Conservation (phyloP, 2,888 invertebrate species). For the Volucella inflata region DNA sequence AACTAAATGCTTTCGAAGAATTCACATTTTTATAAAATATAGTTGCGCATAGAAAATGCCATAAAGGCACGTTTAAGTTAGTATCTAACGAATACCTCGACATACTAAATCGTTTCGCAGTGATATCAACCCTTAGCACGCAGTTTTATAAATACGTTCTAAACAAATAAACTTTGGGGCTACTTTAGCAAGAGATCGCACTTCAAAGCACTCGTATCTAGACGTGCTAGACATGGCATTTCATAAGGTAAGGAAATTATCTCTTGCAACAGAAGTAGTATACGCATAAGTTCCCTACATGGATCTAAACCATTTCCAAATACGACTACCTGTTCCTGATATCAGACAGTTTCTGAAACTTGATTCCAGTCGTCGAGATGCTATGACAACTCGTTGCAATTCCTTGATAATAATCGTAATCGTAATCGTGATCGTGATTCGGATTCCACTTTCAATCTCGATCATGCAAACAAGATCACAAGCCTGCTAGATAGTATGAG, state of each 20-base stretch:
- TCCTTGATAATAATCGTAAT: too few species aligned
- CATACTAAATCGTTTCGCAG: slow-evolving; percentile 39
- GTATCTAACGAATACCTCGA: slow-evolving; percentile 10
- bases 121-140: slow-evolving; percentile 65
- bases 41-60: background rate
- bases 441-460: slow-evolving; percentile 56
- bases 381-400: too few species aligned
- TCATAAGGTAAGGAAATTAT: slow-evolving; percentile 49
- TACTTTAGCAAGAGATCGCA: background rate
- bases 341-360: slow-evolving; percentile 38
- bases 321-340: background rate
- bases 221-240: slow-evolving; percentile 34
- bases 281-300: slow-evolving; percentile 21
- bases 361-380: slow-evolving; percentile 36
- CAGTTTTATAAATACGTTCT: slow-evolving; percentile 51
- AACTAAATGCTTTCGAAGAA: slow-evolving; percentile 22
- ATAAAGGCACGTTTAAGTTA: slow-evolving; percentile 43
- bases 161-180: slow-evolving; percentile 34
- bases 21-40: slow-evolving; percentile 10
- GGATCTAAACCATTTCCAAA: background rate
- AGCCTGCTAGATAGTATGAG: slow-evolving; percentile 37
- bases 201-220: background rate
- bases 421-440: slow-evolving; percentile 13
- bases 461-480: slow-evolving; percentile 21
- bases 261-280: slow-evolving; percentile 25